phyloP scores from a whole-genome alignment of 1,140 invertebrate species.

The Ostrea denselamellosa region DNA sequence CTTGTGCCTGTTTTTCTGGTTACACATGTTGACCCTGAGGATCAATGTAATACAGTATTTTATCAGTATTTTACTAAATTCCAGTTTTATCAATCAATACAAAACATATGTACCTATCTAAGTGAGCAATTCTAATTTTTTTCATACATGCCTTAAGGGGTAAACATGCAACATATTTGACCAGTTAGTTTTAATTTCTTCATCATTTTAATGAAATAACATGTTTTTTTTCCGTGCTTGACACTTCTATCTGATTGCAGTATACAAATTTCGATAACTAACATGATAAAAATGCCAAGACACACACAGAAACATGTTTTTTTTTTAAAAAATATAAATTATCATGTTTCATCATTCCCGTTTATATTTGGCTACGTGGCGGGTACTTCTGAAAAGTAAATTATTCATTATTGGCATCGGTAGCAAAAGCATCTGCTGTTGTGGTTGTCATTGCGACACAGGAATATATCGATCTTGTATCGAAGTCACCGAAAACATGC shows the following conservation, averaged over 20 bases:
- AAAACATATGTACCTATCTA: neutral
- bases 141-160: neutral
- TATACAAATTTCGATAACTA: neutral
- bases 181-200: slow-evolving; percentile 28
- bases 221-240: slow-evolving; percentile 27
- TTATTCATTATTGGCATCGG: neutral
- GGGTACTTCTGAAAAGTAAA: neutral
- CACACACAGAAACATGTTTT: neutral
- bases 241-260: slow-evolving; percentile 24
- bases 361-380: neutral
- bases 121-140: neutral
- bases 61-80: slow-evolving; percentile 16
- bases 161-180: slow-evolving; percentile 17
- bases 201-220: slow-evolving; percentile 10
- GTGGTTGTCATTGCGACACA: slow-evolving; percentile 6
- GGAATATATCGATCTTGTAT: neutral
- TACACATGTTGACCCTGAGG: neutral
- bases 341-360: too few species aligned
- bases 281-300: neutral
- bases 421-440: neutral
- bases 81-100: slow-evolving; percentile 21
- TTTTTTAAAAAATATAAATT: neutral
- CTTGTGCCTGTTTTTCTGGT: slow-evolving; percentile 32
- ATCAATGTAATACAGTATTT: neutral
- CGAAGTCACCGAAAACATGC: neutral